Evolutionary conservation across 2,797 vertebrate species (phyloP), one percentile per base, ranked within the genome.

Genomic region (Chromobotia macracanthus): DNA sequence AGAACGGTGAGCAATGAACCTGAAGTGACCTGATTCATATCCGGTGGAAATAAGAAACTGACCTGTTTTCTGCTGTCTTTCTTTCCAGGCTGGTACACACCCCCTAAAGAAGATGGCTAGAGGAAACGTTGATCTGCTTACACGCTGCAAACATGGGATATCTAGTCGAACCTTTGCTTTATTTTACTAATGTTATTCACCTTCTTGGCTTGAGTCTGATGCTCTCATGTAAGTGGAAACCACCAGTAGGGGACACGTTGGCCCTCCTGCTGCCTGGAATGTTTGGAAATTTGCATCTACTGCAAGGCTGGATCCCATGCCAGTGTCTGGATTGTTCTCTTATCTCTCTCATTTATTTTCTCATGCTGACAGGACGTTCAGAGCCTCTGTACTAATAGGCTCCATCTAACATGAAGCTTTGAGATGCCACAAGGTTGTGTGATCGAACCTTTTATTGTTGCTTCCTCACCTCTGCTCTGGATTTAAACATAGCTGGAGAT

Each of bases 71-170:
- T 12, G 31, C 9, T 61, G 12, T 86, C 0, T 86, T 80, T 69
- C 68, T 25, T 61, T 71, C 1, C 81, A 98, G 96, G 97, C 88
- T 98, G 97, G 97, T 97, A 97, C 91, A 99, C 96, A 84, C 97
- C 97, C 87, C 96, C 97, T 0, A 99, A 98, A 90, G 96, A 98
- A 94, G 97, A 99, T 46, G 97, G 97, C 87, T 99, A 98, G 90
- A 83, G 86, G 87, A 64, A 9, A 78, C 87, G 79, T 71, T 28
- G 0, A 83, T 48, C 58, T 82, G 82, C 79, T 83, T 88, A 88
- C 90, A 89, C 90, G 90, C 89, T 89, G 87, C 88, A 87, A 90
- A 78, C 80, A 89, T 87, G 87, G 77, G 86, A 90, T 87, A 87
- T 87, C 87, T 87, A 88, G 87, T 92, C 89, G 90, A 87, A 89